These are phyloP conservation scores for Panagrolaimus sp. DNA, from an alignment of 1,140 invertebrate genomes.

Conservation along the genomic window DNA sequence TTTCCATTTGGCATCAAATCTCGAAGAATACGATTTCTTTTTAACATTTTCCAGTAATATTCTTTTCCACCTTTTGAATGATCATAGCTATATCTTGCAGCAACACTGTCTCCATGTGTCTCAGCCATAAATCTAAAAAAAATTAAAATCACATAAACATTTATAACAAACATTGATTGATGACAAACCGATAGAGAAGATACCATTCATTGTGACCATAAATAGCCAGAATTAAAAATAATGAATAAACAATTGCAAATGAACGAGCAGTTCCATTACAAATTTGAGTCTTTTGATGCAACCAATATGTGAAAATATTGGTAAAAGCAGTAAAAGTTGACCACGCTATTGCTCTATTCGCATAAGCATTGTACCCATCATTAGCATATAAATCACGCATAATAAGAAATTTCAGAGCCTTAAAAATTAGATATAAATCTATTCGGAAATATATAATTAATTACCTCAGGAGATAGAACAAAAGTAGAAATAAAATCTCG, in stretches of 20 bases:
- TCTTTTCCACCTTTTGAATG: constrained; percentile 13
- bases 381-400: constrained; percentile 11
- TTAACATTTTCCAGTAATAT: constrained; percentile 19
- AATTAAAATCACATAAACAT: constrained; percentile 3
- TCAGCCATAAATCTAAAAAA: constrained; percentile 5
- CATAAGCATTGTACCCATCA: constrained; percentile 18
- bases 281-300: constrained; percentile 6
- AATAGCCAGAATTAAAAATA: constrained; percentile 7
- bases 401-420: constrained; percentile 9
- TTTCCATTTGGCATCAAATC: constrained; percentile 5
- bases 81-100: not conserved
- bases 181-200: constrained; percentile 5
- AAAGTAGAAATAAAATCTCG: not conserved
- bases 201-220: not conserved
- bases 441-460: not conserved
- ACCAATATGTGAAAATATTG: constrained; percentile 16
- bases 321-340: constrained; percentile 17
- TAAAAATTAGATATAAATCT: not conserved
- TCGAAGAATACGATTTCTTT: constrained; percentile 17
- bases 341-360: constrained; percentile 8
- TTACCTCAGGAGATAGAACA: not conserved
- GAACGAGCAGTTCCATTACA: not conserved
- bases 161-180: not conserved
- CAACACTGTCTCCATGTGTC: constrained; percentile 10
- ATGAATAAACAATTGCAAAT: constrained; percentile 5